A percentile compares a stretch with the other conserved stretches of the same genome.
phyloP scores from a whole-genome alignment of 2,888 invertebrate genomes.

The Dolomedes plantarius region DNA sequence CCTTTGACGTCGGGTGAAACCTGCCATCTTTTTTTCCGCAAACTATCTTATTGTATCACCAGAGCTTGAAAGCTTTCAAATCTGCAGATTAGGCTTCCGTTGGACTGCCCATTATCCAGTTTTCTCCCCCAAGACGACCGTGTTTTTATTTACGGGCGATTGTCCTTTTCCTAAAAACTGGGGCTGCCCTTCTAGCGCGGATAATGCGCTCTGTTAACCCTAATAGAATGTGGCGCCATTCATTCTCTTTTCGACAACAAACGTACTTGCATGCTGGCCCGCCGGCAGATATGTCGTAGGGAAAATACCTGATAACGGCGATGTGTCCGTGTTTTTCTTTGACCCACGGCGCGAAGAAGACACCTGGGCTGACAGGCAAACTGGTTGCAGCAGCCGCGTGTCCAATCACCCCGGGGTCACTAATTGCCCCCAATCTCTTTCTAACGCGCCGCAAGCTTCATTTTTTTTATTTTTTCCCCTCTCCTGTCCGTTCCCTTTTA shows the following conservation, averaged over 20 bases:
- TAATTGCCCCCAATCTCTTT: not conserved
- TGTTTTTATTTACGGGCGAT: not conserved
- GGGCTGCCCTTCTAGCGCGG: not conserved
- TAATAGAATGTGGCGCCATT: not conserved
- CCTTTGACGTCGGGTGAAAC: too few species aligned
- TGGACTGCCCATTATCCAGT: too few species aligned
- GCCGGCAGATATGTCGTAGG: not conserved
- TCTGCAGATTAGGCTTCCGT: too few species aligned
- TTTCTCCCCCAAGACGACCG: not conserved
- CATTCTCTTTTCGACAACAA: not conserved
- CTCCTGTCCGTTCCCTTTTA: not conserved
- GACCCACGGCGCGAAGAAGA: conserved; percentile 1
- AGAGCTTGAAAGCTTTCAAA: too few species aligned
- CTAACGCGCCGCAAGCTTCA: not conserved
- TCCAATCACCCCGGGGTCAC: not conserved
- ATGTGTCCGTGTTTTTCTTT: not conserved
- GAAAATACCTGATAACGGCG: not conserved
- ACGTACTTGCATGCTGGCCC: too few species aligned
- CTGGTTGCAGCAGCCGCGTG: not conserved
- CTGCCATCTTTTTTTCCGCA: too few species aligned
- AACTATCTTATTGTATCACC: too few species aligned
- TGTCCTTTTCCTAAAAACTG: not conserved
- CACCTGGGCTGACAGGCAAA: conserved; percentile 2
- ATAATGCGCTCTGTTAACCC: not conserved
- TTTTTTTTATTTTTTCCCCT: not conserved